Evolutionary conservation across 1,140 invertebrate species (phyloP).

Genomic region (Heliconius himera): DNA sequence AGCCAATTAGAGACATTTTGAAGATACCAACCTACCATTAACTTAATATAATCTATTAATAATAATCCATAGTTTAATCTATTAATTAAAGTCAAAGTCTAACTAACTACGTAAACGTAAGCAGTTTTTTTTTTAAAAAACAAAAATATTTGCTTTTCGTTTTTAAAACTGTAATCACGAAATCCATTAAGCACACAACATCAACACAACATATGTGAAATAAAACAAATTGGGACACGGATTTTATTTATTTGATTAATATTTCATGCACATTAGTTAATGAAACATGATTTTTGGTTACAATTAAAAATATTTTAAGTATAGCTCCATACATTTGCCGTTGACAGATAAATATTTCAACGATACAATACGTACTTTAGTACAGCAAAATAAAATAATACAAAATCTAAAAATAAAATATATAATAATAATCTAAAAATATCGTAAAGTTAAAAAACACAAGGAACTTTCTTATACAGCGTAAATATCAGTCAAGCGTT

Average conservation of each 20-base stretch:
- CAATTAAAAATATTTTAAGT: neutral
- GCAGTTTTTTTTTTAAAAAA: too few relatives aligned
- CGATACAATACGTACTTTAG: neutral
- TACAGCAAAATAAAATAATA: neutral
- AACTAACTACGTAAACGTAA: too few relatives aligned
- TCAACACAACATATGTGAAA: neutral
- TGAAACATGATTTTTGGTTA: neutral
- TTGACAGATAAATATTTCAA: neutral
- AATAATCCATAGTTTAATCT: too few relatives aligned
- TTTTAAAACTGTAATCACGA: too few relatives aligned
- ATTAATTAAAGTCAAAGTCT: too few relatives aligned
- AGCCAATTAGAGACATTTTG: too few relatives aligned
- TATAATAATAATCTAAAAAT: too few relatives aligned
- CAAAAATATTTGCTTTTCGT: too few relatives aligned
- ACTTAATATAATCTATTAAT: too few relatives aligned
- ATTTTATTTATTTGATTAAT: conserved; percentile 7
- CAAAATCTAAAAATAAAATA: too few relatives aligned
- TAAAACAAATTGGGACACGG: conserved; percentile 1
- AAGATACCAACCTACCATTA: too few relatives aligned
- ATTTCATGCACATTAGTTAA: neutral
- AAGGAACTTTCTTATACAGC: conserved; percentile 6
- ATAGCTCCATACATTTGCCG: neutral
- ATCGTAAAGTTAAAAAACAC: neutral
- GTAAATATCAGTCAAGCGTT: conserved; percentile 4
- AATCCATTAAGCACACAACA: neutral